A percentile compares a stretch with the other conserved stretches of the same genome.
Conservation (phyloP, 2,888 invertebrate species). For the Amphipyra berbera region DNA sequence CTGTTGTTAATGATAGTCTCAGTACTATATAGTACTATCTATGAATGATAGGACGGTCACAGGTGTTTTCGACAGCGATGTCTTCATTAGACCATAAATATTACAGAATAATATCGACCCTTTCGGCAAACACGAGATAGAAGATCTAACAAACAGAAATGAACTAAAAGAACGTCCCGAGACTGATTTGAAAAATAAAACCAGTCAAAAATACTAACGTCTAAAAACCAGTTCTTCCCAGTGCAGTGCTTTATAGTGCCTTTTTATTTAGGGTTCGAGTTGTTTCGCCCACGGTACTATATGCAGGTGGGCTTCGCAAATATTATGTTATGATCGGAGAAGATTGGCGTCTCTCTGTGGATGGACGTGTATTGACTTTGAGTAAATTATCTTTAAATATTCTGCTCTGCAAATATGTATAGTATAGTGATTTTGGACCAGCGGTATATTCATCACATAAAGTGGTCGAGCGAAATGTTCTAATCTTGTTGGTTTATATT, state of each 20-base stretch:
- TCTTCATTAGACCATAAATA: slow-evolving; percentile 16
- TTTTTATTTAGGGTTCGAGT: slow-evolving; percentile 25
- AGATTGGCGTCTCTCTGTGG: neutral
- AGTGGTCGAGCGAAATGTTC: slow-evolving; percentile 4
- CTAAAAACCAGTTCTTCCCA: neutral
- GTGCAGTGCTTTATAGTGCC: neutral
- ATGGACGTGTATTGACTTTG: neutral
- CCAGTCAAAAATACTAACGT: slow-evolving; percentile 21
- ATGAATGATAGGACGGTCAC: slow-evolving; percentile 36
- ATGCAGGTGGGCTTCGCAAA: neutral
- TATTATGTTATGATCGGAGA: neutral
- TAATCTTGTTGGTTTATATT: slow-evolving; percentile 14
- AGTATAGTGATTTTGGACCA: no score
- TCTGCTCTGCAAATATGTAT: neutral
- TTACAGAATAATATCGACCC: slow-evolving; percentile 11
- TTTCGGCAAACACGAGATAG: neutral
- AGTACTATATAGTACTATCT: no score
- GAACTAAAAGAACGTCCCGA: neutral
- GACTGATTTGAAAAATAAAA: slow-evolving; percentile 12
- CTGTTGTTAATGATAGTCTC: slow-evolving; percentile 37
- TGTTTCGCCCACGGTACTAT: neutral
- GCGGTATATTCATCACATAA: neutral
- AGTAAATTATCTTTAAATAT: neutral
- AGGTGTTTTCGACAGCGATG: slow-evolving; percentile 39
- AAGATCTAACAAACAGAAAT: slow-evolving; percentile 4